phyloP scores from a whole-genome alignment of 2,797 vertebrate genomes.

The Amblyraja radiata region DNA sequence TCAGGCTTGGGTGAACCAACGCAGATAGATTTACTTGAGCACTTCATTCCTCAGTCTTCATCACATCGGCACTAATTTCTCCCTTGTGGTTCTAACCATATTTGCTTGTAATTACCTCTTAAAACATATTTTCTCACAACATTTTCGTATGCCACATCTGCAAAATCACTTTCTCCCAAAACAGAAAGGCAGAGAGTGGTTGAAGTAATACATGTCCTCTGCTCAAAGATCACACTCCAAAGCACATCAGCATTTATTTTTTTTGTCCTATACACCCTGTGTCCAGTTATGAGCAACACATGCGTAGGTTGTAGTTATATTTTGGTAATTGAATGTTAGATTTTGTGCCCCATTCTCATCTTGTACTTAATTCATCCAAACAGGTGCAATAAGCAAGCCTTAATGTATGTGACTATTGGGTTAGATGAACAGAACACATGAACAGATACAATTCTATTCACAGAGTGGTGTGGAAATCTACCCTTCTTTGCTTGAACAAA shows the following conservation, averaged over 20 bases:
- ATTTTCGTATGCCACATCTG: not conserved
- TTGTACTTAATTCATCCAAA: not conserved
- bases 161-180: not conserved
- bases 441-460: not conserved
- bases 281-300: not conserved
- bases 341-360: not conserved
- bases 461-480: no score
- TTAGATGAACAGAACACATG: not conserved
- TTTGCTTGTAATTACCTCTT: conserved; percentile 21
- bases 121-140: not conserved
- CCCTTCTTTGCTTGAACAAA: no score
- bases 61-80: conserved; percentile 34
- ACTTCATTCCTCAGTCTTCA: conserved; percentile 24
- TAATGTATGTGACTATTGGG: not conserved
- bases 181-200: not conserved
- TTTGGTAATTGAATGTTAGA: not conserved
- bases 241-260: conserved; percentile 11
- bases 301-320: not conserved
- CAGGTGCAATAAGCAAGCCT: not conserved
- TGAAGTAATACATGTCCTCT: no score
- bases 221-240: not conserved
- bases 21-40: not conserved
- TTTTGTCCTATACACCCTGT: conserved; percentile 3
- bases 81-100: conserved; percentile 27
- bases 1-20: not conserved